Percentiles rank a stretch among this genome's conserved stretches.
phyloP scores from a whole-genome alignment of 2,113 vertebrate species.

The Reinhardtius hippoglossoides region DNA sequence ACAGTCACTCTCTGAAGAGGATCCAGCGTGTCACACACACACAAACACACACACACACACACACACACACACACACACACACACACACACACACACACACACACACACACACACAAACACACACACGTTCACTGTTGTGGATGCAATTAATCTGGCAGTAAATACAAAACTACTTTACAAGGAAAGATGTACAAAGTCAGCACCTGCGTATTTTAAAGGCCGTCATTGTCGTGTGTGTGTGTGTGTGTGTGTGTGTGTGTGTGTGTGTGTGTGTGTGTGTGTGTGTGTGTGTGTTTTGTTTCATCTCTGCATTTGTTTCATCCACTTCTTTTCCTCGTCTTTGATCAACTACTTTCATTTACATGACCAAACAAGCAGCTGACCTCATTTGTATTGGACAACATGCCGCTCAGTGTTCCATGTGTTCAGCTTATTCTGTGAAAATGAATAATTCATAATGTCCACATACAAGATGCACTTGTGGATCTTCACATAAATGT shows the following conservation, averaged over 20 bases:
- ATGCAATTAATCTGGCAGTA: background rate
- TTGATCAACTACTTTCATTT: constrained; percentile 70
- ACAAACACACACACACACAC: background rate
- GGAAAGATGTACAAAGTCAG: constrained; percentile 37
- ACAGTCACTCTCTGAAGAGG: constrained; percentile 37
- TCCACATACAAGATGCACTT: constrained; percentile 1
- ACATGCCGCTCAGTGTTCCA: constrained; percentile 30
- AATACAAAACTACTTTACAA: background rate
- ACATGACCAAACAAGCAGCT: constrained; percentile 70
- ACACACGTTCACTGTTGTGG: background rate
- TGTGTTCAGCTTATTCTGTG: constrained; percentile 50
- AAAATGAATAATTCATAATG: constrained; percentile 10
- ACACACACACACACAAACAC: constrained; percentile 6
- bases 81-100: constrained; percentile 6
- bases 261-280: background rate
- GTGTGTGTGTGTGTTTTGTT: constrained; percentile 27
- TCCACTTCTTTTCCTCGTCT: constrained; percentile 58
- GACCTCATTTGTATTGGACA: constrained; percentile 69
- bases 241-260: background rate
- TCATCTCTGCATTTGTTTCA: constrained; percentile 67
- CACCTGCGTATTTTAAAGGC: constrained; percentile 31
- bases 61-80: constrained; percentile 13
- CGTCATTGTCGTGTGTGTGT: too few species aligned
- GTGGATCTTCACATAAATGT: background rate
- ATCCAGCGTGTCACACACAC: constrained; percentile 15